Base-by-base conservation (phyloP, 2,888 invertebrate genomes). In the Scelioninae gen. 1 region DNA sequence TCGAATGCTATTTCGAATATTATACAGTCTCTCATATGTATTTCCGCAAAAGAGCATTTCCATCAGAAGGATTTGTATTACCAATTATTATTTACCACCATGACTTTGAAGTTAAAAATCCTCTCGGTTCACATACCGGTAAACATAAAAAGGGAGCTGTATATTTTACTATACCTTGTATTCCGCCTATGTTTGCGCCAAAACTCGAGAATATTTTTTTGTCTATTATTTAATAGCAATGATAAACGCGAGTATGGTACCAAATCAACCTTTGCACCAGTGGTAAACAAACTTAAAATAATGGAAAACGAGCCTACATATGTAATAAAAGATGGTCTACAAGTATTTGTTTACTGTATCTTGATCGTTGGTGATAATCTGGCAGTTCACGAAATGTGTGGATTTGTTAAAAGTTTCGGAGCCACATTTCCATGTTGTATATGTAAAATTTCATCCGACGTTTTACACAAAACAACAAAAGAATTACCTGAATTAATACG, bases 301-400 rank as follows among this genome's bases (percentile, higher is more conserved):
- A 6, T 55, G 32, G 55, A 55, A 55, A 5, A 32, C 13, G 7
- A 4, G 13, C 43, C 56, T 0, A 13, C 49, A 34, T 47, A 15
- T 15, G 32, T 32, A n/a, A 9, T 31, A 31, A n/a, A n/a, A n/a
- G 10, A 31, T 58, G 34, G 34, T 16, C 32, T 29, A 0, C 56
- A 82, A 7, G 80, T 82, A 43, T 78, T 71, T 53, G 62, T 78
- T 11, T 2, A 15, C 56, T 83, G 68, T 23, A 9, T 10, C 5
- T 56, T 84, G 53, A 16, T 83, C 23, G 53, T 82, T 38, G 82
- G 74, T n/a, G 83, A 85, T 65, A 84, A 84, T 68, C 60, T 84
- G 9, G 82, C 68, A 5, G 38, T 78, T 47, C 76, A 83, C 31
- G 82, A 84, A 75, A 72, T 78, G 16, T 58, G 69, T 29, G 74